Conservation (phyloP, 2,888 invertebrate genomes). For the Plusia festucae region DNA sequence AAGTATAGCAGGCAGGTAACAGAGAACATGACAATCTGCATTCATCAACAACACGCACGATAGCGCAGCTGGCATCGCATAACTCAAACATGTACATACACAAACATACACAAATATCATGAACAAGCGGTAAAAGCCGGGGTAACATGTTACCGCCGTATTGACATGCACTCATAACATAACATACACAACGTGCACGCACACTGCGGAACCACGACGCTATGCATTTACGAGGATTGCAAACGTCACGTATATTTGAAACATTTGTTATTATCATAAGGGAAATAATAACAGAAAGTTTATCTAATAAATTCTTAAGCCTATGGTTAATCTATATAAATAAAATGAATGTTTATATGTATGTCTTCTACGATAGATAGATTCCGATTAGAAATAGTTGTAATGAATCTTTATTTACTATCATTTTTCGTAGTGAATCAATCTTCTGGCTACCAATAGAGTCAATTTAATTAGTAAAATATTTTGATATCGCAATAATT, state of each 20-base stretch:
- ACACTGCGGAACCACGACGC: not conserved
- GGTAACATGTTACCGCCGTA: not conserved
- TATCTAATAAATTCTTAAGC: too few relatives aligned
- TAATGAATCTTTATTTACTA: too few relatives aligned
- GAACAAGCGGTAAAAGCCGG: constrained; percentile 6
- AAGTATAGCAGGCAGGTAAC: not conserved
- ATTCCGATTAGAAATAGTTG: too few relatives aligned
- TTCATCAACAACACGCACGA: not conserved
- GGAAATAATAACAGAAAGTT: not conserved
- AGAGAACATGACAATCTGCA: not conserved
- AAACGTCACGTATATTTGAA: constrained; percentile 8
- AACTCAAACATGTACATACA: constrained; percentile 5
- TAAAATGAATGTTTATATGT: too few relatives aligned
- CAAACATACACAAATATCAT: constrained; percentile 18
- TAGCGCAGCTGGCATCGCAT: constrained; percentile 17
- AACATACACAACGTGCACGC: constrained; percentile 8
- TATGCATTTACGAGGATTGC: constrained; percentile 14
- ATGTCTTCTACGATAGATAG: too few relatives aligned
- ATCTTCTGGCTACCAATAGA: too few relatives aligned
- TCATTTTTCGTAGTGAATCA: too few relatives aligned
- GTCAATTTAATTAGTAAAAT: too few relatives aligned
- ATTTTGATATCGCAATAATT: too few relatives aligned
- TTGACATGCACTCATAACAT: not conserved
- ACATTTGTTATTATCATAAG: not conserved
- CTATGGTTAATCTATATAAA: too few relatives aligned